Conservation (phyloP, 2,797 vertebrate genomes). For the Microtus agrestis region DNA sequence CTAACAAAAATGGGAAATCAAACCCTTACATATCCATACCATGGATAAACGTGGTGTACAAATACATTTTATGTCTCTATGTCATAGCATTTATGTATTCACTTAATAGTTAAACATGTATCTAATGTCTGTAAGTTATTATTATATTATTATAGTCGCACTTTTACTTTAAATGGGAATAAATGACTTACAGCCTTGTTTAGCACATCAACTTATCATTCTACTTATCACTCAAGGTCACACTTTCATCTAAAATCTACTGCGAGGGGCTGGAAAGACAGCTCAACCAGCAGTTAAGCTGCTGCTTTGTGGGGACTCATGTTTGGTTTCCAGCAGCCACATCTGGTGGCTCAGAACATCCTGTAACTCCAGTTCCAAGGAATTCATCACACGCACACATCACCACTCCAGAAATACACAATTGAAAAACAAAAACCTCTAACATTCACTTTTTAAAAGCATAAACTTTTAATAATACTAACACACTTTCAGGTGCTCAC, state of each 20-base stretch:
- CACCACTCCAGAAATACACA: background rate
- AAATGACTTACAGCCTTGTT: background rate
- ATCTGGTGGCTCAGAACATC: background rate
- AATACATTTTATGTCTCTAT: background rate
- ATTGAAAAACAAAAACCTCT: background rate
- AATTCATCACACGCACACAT: too few species aligned
- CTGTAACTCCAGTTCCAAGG: background rate
- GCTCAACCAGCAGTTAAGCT: background rate
- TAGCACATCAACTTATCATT: background rate
- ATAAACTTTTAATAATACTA: too few species aligned
- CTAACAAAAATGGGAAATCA: conserved; percentile 22
- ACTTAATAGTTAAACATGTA: background rate
- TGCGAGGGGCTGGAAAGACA: background rate
- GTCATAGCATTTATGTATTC: background rate
- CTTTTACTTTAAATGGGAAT: conserved; percentile 50
- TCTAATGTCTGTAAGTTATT: background rate
- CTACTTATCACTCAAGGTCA: background rate
- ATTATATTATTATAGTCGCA: too few species aligned
- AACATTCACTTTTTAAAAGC: background rate
- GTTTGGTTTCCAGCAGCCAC: background rate
- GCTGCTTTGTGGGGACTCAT: background rate
- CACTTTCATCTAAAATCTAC: background rate
- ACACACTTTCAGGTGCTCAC: background rate
- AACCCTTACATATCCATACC: background rate
- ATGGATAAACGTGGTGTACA: background rate